Base-by-base conservation (phyloP, 2,113 vertebrate species). In the Cranoglanis bouderius region DNA sequence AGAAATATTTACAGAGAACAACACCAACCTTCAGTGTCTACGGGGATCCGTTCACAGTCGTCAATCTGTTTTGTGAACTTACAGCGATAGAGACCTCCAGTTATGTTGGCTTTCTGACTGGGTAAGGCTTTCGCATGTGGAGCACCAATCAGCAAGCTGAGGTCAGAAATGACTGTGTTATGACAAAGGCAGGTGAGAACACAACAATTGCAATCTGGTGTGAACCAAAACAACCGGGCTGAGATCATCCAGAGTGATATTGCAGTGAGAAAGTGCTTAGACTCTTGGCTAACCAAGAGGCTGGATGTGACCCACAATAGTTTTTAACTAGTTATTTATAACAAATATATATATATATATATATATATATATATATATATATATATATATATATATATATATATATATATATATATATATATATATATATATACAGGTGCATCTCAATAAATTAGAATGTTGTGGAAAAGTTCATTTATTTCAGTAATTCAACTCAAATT, bases 81-180 rank as follows among this genome's bases (percentile, higher is more conserved):
- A 85, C 98, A 99, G 92, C 95, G 95, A 92, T 97, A 99, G 89
- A 98, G 91, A 24, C 97, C 97, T 67, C 98, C 98, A 0, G 98
- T 97, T 86, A 97, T 95, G 85, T 97, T 98, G 63, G 95, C 96
- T 80, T 91, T 93, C 72, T 97, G 97, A 10, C 92, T 78, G 0
- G 96, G 93, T 70, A 96, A 95, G 43, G 95, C 97, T 91, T 94
- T 97, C 26, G 97, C 95, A 72, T 91, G 95, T 70, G 98, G 98
- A 26, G 97, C 97, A 87, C 98, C 98, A 80, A 99, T 97, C 13
- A 99, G 92, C 93, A 99, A 94, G n/a, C 98, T 99, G 94, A 65
- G 85, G 40, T 86, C 7, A 89, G 87, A 89, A 53, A 29, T 63
- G n/a, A 6, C 61, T 6, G 32, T 57, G 51, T 32, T 10, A 9